These are phyloP conservation scores for Montipora capricornis DNA, from an alignment of 64 coral and sea anemone genomes.

Conservation along the genomic window DNA sequence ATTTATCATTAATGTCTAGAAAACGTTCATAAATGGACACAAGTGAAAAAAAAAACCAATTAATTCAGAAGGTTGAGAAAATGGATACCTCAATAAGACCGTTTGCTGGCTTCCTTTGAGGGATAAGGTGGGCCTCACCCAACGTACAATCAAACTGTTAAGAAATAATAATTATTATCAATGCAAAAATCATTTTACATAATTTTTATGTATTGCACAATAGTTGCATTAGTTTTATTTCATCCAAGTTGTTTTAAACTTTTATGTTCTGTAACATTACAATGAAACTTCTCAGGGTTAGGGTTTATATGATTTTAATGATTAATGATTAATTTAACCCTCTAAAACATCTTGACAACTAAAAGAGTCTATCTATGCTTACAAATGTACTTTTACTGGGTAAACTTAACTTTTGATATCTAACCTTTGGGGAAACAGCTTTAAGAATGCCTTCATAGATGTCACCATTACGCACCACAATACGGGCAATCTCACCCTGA, in stretches of 20 bases:
- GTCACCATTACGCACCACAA: constrained; percentile 36
- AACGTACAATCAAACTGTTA: constrained; percentile 49
- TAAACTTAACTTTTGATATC: background rate
- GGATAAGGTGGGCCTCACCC: constrained; percentile 44
- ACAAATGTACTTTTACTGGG: too few relatives aligned
- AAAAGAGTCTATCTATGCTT: too few relatives aligned
- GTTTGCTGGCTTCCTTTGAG: constrained; percentile 3
- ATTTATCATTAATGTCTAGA: too few relatives aligned
- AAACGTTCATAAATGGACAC: background rate
- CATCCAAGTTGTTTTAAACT: too few relatives aligned
- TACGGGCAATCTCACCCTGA: constrained; percentile 38
- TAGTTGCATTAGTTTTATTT: too few relatives aligned
- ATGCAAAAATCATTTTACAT: too few relatives aligned
- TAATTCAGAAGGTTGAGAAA: background rate
- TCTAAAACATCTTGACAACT: too few relatives aligned
- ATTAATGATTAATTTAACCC: too few relatives aligned
- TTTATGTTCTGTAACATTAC: too few relatives aligned
- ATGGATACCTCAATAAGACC: constrained; percentile 23
- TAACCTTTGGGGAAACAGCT: constrained; percentile 58
- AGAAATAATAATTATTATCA: background rate
- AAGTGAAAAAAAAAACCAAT: background rate
- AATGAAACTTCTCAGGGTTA: too few relatives aligned
- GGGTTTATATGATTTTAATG: too few relatives aligned
- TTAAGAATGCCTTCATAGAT: constrained; percentile 67
- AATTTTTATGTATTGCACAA: too few relatives aligned